Evolutionary conservation across 1,140 invertebrate genomes (phyloP), one percentile per base, ranked within the genome.

Genomic region (Magallana gigas): DNA sequence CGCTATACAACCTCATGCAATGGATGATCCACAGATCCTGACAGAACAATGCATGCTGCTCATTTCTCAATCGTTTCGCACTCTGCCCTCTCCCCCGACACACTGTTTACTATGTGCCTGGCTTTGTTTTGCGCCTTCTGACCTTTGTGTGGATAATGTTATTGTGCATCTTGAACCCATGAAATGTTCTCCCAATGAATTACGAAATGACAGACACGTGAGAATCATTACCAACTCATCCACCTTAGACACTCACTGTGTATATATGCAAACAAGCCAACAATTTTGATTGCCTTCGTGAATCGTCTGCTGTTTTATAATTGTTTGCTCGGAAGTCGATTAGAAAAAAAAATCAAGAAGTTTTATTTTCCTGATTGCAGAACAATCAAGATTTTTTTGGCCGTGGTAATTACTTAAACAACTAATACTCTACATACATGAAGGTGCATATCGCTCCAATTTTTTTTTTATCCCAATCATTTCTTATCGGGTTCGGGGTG

Each of bases 191-290:
- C 18, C 8, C 36, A 48, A 48, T 48, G 23, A 29, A 29, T 76
- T 76, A 76, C 68, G 68, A 76, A 36, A 76, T 76, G 68, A 76
- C 68, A 76, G 29, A 76, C 18, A 76, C 36, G 36, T 76, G 68
- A 76, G 6, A 76, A 23, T 29, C 23, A 76, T 76, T 76, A 76
- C 9, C 23, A 18, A 36, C 68, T 76, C 68, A 76, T 76, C 68
- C 18, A 76, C 36, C 36, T 48, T 5, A 29, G 36, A 76, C 68
- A 76, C 23, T 29, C 9, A 48, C 1, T 9, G 23, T 76, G 68
- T 12, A 76, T 6, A 48, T 76, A 48, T 48, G 36, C 36, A 48
- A 48, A 48, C 36, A 48, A 48, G 36, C 36, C 36, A 48, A 12
- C 60, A 62, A 62, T 62, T 62, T 12, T 62, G 60, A 62, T 62